These are phyloP conservation scores for Laothoe populi DNA, from an alignment of 2,888 invertebrate species.

Conservation along the genomic window DNA sequence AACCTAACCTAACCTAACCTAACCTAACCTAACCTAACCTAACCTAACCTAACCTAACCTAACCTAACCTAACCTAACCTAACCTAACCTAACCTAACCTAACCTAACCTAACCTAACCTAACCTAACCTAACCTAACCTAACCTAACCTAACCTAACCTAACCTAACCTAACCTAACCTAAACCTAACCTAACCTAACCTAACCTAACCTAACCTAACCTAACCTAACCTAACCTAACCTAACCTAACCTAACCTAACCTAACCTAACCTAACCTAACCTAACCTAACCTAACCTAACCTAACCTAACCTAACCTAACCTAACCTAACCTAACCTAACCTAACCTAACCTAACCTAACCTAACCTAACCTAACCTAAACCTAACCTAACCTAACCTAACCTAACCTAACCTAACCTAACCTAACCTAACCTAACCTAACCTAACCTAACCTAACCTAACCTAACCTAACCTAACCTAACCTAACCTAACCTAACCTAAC, in stretches of 20 bases:
- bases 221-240: constrained; percentile 37
- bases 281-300: constrained; percentile 33
- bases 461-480: constrained; percentile 32
- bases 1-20: constrained; percentile 36
- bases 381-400: constrained; percentile 32
- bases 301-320: constrained; percentile 33
- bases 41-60: constrained; percentile 38
- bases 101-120: constrained; percentile 34
- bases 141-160: constrained; percentile 36
- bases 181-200: constrained; percentile 35
- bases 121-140: constrained; percentile 35
- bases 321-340: constrained; percentile 31
- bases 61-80: constrained; percentile 38
- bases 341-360: constrained; percentile 33
- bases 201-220: constrained; percentile 37
- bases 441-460: constrained; percentile 32
- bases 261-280: constrained; percentile 31
- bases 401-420: constrained; percentile 32
- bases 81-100: constrained; percentile 35
- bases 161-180: constrained; percentile 36
- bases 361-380: constrained; percentile 34
- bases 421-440: constrained; percentile 32
- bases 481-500: constrained; percentile 32
- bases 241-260: constrained; percentile 33
- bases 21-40: constrained; percentile 36